phyloP scores from a whole-genome alignment of 2,797 vertebrate species.

The Stomatorhinus walkeri region DNA sequence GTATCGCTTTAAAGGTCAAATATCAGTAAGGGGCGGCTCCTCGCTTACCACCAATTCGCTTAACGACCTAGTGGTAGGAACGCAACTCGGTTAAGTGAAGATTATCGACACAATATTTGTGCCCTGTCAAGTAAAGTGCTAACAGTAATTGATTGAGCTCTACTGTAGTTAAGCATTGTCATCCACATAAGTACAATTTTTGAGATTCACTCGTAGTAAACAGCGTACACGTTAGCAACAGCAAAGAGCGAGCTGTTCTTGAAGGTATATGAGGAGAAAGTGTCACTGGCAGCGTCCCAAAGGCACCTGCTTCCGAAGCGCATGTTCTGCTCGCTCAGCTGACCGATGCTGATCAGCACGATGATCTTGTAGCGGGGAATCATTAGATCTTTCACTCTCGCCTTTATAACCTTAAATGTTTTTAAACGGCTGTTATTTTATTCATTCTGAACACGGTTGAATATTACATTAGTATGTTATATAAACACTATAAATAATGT shows the following conservation, averaged over 20 bases:
- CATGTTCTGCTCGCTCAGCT: slow-evolving; percentile 69
- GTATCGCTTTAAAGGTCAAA: not conserved
- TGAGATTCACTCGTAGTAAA: slow-evolving; percentile 71
- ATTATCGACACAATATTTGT: not conserved
- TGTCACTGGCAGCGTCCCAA: slow-evolving; percentile 73
- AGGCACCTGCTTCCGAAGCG: slow-evolving; percentile 78
- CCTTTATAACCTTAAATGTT: slow-evolving; percentile 68
- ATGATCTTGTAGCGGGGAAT: slow-evolving; percentile 78
- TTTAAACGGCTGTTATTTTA: not conserved
- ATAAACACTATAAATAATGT: not conserved
- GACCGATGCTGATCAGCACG: slow-evolving; percentile 73
- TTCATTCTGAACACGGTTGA: not conserved
- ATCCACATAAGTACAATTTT: not conserved
- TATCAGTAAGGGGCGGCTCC: not conserved
- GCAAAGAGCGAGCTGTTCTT: slow-evolving; percentile 77
- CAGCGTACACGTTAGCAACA: slow-evolving; percentile 70
- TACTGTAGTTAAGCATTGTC: not conserved
- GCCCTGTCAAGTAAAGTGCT: not conserved
- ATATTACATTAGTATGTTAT: not conserved
- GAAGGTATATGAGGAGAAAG: slow-evolving; percentile 66
- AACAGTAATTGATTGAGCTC: not conserved
- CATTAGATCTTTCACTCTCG: slow-evolving; percentile 73
- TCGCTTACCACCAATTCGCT: not conserved
- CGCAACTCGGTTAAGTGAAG: not conserved
- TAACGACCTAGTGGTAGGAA: not conserved